Percentiles rank a stretch among this genome's conserved stretches.
Conservation (phyloP, 2,113 vertebrate species). For the Vombatus ursinus region DNA sequence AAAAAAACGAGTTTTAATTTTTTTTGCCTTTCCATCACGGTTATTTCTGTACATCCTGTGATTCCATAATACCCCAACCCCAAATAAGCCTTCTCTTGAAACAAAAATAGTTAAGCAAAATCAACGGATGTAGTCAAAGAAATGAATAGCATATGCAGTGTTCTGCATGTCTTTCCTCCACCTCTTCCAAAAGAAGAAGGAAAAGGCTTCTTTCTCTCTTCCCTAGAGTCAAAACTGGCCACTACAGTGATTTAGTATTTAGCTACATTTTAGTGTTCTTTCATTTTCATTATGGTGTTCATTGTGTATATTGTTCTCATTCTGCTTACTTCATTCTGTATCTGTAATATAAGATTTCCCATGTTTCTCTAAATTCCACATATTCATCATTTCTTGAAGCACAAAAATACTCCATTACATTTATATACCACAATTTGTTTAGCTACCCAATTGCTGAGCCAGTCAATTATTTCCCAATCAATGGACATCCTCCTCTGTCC, state of each 20-base stretch:
- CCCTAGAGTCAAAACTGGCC: background rate
- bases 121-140: background rate
- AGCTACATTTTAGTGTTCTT: background rate
- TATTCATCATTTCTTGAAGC: background rate
- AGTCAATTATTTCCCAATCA: background rate
- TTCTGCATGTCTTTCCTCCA: background rate
- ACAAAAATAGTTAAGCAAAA: background rate
- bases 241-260: background rate
- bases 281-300: background rate
- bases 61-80: background rate
- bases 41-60: background rate
- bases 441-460: background rate
- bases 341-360: background rate
- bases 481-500: background rate
- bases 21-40: background rate
- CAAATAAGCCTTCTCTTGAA: background rate
- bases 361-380: background rate
- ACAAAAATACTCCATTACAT: background rate
- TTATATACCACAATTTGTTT: background rate
- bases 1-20: background rate
- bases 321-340: background rate
- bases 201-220: background rate
- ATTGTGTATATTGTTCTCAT: background rate
- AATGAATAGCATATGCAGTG: background rate
- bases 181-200: background rate